Evolutionary conservation across 2,888 invertebrate species (phyloP).

Genomic region (Drosophila greeni): DNA sequence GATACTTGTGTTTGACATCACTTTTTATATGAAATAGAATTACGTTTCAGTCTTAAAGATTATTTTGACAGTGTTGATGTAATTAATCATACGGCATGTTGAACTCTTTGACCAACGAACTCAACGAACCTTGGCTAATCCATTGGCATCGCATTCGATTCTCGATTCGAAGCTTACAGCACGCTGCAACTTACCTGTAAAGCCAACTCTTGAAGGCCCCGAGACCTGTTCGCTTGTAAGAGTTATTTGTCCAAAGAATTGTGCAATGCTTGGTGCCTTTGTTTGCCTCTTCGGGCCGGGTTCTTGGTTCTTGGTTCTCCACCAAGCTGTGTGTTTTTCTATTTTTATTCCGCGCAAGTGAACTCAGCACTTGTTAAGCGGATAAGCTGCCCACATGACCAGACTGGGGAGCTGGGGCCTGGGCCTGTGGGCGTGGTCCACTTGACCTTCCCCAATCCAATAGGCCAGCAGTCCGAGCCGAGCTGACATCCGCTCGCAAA

Average conservation of each 20-base stretch:
- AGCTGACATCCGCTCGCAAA: conserved; percentile 38
- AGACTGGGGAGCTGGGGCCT: conserved; percentile 19
- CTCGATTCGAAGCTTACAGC: conserved; percentile 20
- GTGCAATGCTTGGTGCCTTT: conserved; percentile 50
- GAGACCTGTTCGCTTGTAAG: conserved; percentile 24
- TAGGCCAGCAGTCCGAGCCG: conserved; percentile 29
- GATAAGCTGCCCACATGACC: conserved; percentile 60
- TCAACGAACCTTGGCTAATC: conserved; percentile 24
- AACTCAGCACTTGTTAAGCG: conserved; percentile 68
- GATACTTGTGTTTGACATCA: conserved; percentile 3
- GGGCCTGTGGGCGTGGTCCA: conserved; percentile 43
- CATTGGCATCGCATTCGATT: conserved; percentile 21
- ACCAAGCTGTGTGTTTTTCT: conserved; percentile 18
- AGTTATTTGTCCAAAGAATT: conserved; percentile 37
- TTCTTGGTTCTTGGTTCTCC: conserved; percentile 15
- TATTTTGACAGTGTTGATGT: conserved; percentile 10
- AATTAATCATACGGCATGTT: conserved; percentile 25
- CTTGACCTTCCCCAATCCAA: conserved; percentile 59
- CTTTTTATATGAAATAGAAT: conserved; percentile 3
- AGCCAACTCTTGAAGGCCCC: conserved; percentile 39
- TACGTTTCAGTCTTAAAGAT: not conserved
- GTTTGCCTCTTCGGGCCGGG: conserved; percentile 14
- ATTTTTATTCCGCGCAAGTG: conserved; percentile 52
- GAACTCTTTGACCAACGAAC: conserved; percentile 30
- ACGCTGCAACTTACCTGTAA: conserved; percentile 14